Conservation (phyloP, 1,140 invertebrate genomes). For the Drosophila equinoxialis region DNA sequence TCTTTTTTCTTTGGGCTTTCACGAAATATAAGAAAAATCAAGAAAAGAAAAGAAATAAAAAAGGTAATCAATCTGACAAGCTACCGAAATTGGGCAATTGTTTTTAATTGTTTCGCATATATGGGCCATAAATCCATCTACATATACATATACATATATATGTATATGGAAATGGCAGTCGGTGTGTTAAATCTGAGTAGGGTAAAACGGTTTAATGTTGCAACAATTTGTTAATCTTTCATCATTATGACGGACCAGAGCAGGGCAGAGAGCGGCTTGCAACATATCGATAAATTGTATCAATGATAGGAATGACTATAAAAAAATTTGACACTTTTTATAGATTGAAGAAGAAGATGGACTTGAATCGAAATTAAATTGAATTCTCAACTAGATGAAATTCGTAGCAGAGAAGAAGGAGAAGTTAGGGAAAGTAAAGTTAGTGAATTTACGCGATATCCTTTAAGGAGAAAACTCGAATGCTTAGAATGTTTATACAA, state of each 20-base stretch:
- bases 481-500: no score
- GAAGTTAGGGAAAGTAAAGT: no score
- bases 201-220: conserved; percentile 29
- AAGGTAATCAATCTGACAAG: conserved; percentile 61
- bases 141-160: not conserved
- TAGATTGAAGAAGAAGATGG: not conserved
- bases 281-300: no score
- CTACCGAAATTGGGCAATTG: conserved; percentile 57
- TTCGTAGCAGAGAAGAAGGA: no score
- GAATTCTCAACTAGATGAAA: no score
- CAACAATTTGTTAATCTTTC: conserved; percentile 29
- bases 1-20: not conserved
- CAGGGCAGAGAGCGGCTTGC: no score
- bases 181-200: conserved; percentile 20
- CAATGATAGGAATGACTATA: no score
- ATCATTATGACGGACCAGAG: conserved; percentile 4
- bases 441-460: no score
- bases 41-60: conserved; percentile 26
- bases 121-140: conserved; percentile 56
- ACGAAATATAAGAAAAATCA: not conserved
- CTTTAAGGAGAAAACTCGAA: no score
- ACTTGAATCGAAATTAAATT: not conserved
- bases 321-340: not conserved
- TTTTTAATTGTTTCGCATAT: conserved; percentile 43
- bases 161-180: conserved; percentile 18